phyloP scores from a whole-genome alignment of 2,888 invertebrate species.

The Amblyteles armatorius region DNA sequence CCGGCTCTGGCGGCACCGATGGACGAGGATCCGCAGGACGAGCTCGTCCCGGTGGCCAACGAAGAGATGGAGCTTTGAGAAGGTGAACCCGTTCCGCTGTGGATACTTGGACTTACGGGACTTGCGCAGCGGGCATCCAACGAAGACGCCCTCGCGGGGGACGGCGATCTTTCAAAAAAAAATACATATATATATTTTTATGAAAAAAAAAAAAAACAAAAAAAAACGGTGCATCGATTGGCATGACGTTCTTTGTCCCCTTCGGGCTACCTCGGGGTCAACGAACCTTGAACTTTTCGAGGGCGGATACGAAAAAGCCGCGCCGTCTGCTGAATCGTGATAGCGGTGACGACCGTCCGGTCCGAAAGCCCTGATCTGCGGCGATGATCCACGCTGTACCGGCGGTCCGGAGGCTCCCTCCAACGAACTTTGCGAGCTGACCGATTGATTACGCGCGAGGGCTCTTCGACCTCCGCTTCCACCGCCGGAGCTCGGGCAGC shows the following conservation, averaged over 20 bases:
- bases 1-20: slow-evolving; percentile 71
- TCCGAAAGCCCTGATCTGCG: slow-evolving; percentile 93
- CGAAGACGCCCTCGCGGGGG: slow-evolving; percentile 92
- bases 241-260: neutral
- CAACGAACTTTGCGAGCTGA: slow-evolving; percentile 93
- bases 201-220: neutral
- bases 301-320: slow-evolving; percentile 82
- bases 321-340: slow-evolving; percentile 77
- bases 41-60: slow-evolving; percentile 84
- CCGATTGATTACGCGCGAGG: slow-evolving; percentile 91
- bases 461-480: slow-evolving; percentile 54
- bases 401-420: slow-evolving; percentile 85
- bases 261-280: neutral
- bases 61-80: slow-evolving; percentile 91
- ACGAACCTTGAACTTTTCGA: slow-evolving; percentile 79
- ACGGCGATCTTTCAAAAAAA: slow-evolving; percentile 87
- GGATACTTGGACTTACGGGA: slow-evolving; percentile 85
- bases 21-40: slow-evolving; percentile 81
- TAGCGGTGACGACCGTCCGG: slow-evolving; percentile 89
- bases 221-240: neutral
- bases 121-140: slow-evolving; percentile 90
- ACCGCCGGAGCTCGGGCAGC: slow-evolving; percentile 85
- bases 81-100: slow-evolving; percentile 87
- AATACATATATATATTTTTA: neutral
- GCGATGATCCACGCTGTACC: slow-evolving; percentile 93